Base-by-base conservation (phyloP, 2,113 vertebrate species). In the Rhagologus leucostigma region DNA sequence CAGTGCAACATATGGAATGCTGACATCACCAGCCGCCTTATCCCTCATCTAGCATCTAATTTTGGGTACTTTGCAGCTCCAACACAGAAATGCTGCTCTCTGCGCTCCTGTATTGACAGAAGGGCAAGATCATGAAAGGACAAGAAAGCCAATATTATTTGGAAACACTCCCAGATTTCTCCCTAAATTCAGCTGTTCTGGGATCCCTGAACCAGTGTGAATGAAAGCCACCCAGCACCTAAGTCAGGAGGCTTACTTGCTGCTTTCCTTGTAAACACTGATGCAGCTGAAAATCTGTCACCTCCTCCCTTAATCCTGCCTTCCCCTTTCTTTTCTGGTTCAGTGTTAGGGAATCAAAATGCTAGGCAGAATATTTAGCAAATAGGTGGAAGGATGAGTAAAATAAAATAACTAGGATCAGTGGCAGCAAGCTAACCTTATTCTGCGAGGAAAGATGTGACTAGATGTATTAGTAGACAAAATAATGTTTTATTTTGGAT, bases 381-480 rank as follows among this genome's bases (percentile, higher is more conserved):
- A 88, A 93, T 77, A 67, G 67, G 19, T 63, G 32, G 47, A 85
- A 92, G 87, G 87, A 95, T 92, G 77, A 95, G 73, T 35, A 77
- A 95, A 93, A 94, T 77, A 84, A 93, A 95, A 63, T 92, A 80
- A 70, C 39, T 75, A 71, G 83, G 64, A 90, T 93, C 85, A 94
- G 64, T 56, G 56, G 16, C 47, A 93, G 52, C 71, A 90, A 92
- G 39, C 52, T 78, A 96, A 94, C 71, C 90, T 95, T 95, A 85
- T 86, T 95, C 64, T 90, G 60, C 68, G 64, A 84, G 55, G 75
- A 91, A 73, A 63, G 30, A 65, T 52, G 42, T 79, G 26, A 93
- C 60, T 78, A 84, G 79, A 86, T 68, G 52, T 80, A 95, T 94
- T 96, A 93, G 83, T 52, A 94, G 90, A 84, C 85, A 96, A 96